Conservation (phyloP, 2,888 invertebrate genomes). For the Drepana falcataria region DNA sequence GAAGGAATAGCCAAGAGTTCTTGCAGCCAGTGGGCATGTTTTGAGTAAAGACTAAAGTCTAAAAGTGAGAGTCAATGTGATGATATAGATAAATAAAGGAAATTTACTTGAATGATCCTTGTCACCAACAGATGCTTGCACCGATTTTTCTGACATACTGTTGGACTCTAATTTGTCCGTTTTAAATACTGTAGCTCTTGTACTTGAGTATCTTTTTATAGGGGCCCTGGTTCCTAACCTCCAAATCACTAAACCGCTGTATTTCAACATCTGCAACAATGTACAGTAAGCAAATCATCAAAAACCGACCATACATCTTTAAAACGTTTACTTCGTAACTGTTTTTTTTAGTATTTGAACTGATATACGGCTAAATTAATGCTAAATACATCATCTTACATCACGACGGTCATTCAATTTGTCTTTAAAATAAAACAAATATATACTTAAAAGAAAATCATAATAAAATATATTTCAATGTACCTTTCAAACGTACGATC, state of each 20-base stretch:
- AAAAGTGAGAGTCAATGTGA: no score
- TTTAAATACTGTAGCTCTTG: constrained; percentile 90
- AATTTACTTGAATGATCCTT: constrained; percentile 40
- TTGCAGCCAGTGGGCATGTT: no score
- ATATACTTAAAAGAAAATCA: no score
- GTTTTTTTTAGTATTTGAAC: background rate
- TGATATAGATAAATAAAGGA: background rate
- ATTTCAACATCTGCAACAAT: constrained; percentile 70
- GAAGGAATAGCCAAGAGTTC: no score
- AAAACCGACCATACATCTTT: background rate
- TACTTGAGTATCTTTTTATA: constrained; percentile 63
- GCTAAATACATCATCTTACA: constrained; percentile 54
- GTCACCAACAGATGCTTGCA: constrained; percentile 17
- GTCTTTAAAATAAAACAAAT: background rate
- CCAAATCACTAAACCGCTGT: constrained; percentile 67
- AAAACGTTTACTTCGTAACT: background rate
- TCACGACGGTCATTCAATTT: constrained; percentile 33
- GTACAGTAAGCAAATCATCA: constrained; percentile 5
- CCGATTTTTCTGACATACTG: constrained; percentile 34
- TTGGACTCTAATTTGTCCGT: constrained; percentile 72
- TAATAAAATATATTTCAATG: background rate
- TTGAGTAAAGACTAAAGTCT: no score
- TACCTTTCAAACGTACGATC: constrained; percentile 5
- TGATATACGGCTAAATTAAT: constrained; percentile 16
- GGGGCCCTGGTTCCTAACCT: constrained; percentile 68